Conservation (phyloP, 2,113 vertebrate species). For the Proterorhinus semilunaris region DNA sequence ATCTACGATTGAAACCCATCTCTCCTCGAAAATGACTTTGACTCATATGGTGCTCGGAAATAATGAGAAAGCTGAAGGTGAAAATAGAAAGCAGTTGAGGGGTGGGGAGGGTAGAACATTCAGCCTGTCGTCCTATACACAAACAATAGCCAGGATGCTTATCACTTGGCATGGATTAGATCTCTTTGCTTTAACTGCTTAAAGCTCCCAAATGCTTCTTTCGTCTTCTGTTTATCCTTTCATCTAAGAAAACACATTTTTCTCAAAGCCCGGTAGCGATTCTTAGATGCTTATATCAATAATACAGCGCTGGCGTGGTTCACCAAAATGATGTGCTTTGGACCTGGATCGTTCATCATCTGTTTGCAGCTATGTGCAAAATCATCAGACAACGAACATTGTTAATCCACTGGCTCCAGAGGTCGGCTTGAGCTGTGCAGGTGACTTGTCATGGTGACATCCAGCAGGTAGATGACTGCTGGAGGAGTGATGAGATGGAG, state of each 20-base stretch:
- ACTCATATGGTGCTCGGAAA: conserved; percentile 30
- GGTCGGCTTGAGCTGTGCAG: not conserved
- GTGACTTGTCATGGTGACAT: not conserved
- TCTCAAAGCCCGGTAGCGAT: conserved; percentile 28
- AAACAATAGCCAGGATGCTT: conserved; percentile 29
- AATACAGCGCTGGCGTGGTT: conserved; percentile 27
- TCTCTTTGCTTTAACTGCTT: conserved; percentile 53
- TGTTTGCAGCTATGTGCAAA: conserved; percentile 10
- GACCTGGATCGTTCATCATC: conserved; percentile 44
- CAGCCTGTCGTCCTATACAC: conserved; percentile 16
- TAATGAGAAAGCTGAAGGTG: conserved; percentile 57
- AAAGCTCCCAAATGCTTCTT: conserved; percentile 42
- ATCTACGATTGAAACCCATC: conserved; percentile 55
- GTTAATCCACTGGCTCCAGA: not conserved
- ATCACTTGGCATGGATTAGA: conserved; percentile 53
- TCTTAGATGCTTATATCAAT: conserved; percentile 36
- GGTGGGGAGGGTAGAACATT: conserved; percentile 5
- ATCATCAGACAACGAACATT: not conserved
- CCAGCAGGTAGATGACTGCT: not conserved
- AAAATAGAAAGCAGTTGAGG: conserved; percentile 32
- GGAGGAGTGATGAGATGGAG: not conserved
- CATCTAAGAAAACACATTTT: conserved; percentile 33
- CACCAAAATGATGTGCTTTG: conserved; percentile 14
- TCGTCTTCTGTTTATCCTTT: conserved; percentile 42
- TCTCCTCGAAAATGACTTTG: conserved; percentile 59